These are phyloP conservation scores for Chaenocephalus aceratus DNA, from an alignment of 2,113 vertebrate genomes.

Conservation along the genomic window DNA sequence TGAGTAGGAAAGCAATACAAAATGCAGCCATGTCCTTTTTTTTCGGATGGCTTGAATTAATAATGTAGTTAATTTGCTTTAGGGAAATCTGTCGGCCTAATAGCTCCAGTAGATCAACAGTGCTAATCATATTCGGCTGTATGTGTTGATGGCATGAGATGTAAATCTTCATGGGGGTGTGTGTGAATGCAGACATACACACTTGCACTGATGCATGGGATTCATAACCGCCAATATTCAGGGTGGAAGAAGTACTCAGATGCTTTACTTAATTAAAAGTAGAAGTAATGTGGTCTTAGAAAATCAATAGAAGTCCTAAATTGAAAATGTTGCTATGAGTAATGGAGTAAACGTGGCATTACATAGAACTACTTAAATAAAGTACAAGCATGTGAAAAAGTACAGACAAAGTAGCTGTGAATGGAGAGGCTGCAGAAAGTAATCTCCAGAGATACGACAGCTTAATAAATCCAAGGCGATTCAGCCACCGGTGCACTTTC, in stretches of 20 bases:
- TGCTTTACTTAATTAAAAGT: too few species aligned
- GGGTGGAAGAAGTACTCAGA: too few species aligned
- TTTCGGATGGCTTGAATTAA: slow-evolving; percentile 8
- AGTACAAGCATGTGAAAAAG: too few species aligned
- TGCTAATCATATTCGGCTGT: slow-evolving; percentile 25
- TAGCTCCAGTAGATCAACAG: slow-evolving; percentile 36
- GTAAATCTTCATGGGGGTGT: slow-evolving; percentile 41
- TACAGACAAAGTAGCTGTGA: slow-evolving; percentile 11
- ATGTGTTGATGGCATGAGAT: slow-evolving; percentile 46
- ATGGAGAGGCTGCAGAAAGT: slow-evolving; percentile 18
- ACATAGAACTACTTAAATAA: too few species aligned
- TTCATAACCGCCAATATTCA: slow-evolving; percentile 27
- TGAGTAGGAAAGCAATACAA: not conserved
- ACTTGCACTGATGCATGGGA: slow-evolving; percentile 21
- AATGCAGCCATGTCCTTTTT: not conserved
- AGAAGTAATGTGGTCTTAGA: too few species aligned
- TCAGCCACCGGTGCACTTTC: slow-evolving; percentile 62
- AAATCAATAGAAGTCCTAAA: too few species aligned
- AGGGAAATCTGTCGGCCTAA: slow-evolving; percentile 25
- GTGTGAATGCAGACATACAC: slow-evolving; percentile 41
- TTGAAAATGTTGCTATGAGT: too few species aligned
- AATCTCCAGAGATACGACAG: slow-evolving; percentile 52
- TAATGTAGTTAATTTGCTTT: slow-evolving; percentile 37
- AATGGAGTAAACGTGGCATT: too few species aligned
- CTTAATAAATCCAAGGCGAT: slow-evolving; percentile 64